Evolutionary conservation across 2,888 invertebrate species (phyloP).

Genomic region (Volucella zonaria): DNA sequence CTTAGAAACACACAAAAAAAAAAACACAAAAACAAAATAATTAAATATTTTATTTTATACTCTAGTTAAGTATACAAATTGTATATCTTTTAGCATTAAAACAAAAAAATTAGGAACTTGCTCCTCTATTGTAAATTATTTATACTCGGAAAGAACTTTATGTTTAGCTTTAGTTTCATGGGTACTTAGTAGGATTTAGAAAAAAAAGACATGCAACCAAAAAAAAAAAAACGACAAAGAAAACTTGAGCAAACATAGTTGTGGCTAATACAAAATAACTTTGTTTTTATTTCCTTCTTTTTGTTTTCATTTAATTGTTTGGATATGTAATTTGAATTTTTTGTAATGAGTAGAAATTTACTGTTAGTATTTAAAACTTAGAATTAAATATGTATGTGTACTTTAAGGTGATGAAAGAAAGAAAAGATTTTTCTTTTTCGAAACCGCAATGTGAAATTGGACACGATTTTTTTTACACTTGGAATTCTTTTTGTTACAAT

Average conservation of each 20-base stretch:
- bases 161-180: slow-evolving; percentile 56
- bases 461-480: too few species aligned
- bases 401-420: slow-evolving; percentile 41
- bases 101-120: slow-evolving; percentile 15
- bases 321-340: slow-evolving; percentile 14
- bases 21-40: not conserved
- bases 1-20: slow-evolving; percentile 1
- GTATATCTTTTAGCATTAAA: slow-evolving; percentile 26
- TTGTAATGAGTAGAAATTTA: slow-evolving; percentile 14
- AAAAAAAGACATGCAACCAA: slow-evolving; percentile 45
- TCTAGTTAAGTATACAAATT: slow-evolving; percentile 37
- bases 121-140: slow-evolving; percentile 55
- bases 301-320: slow-evolving; percentile 14
- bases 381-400: slow-evolving; percentile 48
- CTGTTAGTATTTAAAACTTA: slow-evolving; percentile 28
- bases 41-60: slow-evolving; percentile 39
- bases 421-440: slow-evolving; percentile 2
- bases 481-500: too few species aligned
- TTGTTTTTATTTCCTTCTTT: slow-evolving; percentile 11
- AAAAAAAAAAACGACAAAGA: slow-evolving; percentile 3
- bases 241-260: slow-evolving; percentile 2
- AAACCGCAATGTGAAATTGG: too few species aligned
- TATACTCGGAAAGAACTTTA: slow-evolving; percentile 30
- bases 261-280: not conserved
- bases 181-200: slow-evolving; percentile 57